Base-by-base conservation (phyloP, 2,113 vertebrate genomes). In the Acinonyx jubatus region DNA sequence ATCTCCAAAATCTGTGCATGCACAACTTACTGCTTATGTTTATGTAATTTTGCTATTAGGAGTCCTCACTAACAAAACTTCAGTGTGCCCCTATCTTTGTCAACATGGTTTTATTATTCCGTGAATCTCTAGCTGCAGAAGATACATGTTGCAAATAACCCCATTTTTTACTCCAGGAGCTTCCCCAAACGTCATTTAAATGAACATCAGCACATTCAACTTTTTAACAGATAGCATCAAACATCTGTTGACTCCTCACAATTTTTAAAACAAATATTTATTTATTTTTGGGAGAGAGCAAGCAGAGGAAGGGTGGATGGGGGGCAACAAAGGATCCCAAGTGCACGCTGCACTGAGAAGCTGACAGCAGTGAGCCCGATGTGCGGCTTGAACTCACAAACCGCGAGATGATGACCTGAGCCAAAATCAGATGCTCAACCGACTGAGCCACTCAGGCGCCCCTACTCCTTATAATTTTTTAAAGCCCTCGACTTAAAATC, bases 111-210 rank as follows among this genome's bases (percentile, higher is more conserved):
- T 91, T 69, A 85, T 45, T 83, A 38, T 31, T 85, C 48, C 12
- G 52, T 78, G 50, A 74, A 94, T 76, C 55, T 92, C 41, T 96
- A 94, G 36, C 63, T 33, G 41, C 92, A 57, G 66, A 98, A 96
- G 38, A 65, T 23, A 89, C 89, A 89, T 4, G 38, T 71, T 89
- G 27, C 41, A 82, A 82, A 57, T 90, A 90, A 76, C 29, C 83
- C 48, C 63, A 96, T 86, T 89, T n/a, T 12, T 94, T 89, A 95
- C 68, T 86, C 38, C 14, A 78, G 73, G 36, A 94, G 74, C 38
- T 45, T 82, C 19, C 29, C 36, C 8, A 79, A 96, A n/a, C 6
- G 8, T 21, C 66, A 82, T 69, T 94, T 89, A 93, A 86, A 82
- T 82, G 86, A 95, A 69, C 29, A 87, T 81, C 41, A 87, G 69